Conservation (phyloP, 2,113 vertebrate genomes). For the Brachyistius frenatus region DNA sequence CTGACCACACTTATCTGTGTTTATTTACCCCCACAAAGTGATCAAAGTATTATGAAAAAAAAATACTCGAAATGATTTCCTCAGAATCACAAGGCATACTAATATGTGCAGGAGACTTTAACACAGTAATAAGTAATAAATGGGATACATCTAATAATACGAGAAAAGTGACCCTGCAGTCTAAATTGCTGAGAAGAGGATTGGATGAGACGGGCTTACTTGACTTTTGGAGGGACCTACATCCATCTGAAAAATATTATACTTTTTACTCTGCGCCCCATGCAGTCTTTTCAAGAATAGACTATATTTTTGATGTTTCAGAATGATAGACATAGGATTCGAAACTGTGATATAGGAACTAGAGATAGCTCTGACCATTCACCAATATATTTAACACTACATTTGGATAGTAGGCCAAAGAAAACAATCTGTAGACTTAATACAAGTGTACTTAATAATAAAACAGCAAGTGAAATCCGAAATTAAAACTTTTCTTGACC, state of each 20-base stretch:
- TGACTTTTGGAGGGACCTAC: neutral
- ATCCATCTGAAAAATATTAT: neutral
- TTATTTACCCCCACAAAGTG: neutral
- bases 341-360: too few species aligned
- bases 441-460: too few species aligned
- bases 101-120: neutral
- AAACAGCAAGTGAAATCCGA: too few species aligned
- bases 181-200: neutral
- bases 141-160: neutral
- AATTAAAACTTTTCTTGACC: too few species aligned
- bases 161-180: neutral
- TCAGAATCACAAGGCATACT: neutral
- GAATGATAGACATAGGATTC: too few species aligned
- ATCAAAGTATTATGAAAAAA: neutral
- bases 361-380: too few species aligned
- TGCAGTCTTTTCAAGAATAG: neutral
- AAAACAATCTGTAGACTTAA: too few species aligned
- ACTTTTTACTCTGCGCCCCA: neutral
- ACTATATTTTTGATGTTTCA: neutral
- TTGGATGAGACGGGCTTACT: neutral
- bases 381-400: too few species aligned
- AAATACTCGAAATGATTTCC: neutral
- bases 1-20: neutral
- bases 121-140: neutral
- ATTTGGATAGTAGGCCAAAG: too few species aligned